A percentile compares a stretch with the other conserved stretches of the same genome.
Evolutionary conservation across 2,888 invertebrate species (phyloP).

Genomic region (Bombylius major): DNA sequence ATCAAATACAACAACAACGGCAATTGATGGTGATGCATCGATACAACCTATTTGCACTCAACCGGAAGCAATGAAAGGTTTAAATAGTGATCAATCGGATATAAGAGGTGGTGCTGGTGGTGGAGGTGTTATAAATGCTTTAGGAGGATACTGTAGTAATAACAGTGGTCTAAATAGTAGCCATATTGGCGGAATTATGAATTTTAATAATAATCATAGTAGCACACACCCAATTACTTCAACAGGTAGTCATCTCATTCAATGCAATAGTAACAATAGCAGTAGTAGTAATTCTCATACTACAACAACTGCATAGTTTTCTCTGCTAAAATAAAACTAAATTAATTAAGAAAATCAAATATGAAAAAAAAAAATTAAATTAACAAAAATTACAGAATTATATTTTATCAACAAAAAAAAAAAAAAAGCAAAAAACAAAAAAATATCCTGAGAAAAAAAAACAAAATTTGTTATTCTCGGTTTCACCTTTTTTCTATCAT

Average conservation of each 20-base stretch:
- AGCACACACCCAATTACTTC: slow-evolving; percentile 13
- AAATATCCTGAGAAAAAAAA: not conserved
- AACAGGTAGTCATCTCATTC: slow-evolving; percentile 21
- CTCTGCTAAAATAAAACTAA: not conserved
- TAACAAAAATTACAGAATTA: slow-evolving; percentile 2
- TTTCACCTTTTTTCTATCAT: too few relatives aligned
- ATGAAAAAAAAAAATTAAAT: not conserved
- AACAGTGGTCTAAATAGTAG: slow-evolving; percentile 6
- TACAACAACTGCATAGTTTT: slow-evolving; percentile 33
- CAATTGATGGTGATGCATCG: slow-evolving; percentile 19
- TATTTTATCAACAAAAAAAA: not conserved
- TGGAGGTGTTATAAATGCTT: slow-evolving; percentile 10
- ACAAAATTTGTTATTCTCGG: too few relatives aligned
- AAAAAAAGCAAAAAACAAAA: not conserved
- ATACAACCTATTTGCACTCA: slow-evolving; percentile 35
- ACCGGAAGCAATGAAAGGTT: slow-evolving; percentile 28
- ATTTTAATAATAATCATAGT: slow-evolving; percentile 12
- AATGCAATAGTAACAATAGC: slow-evolving; percentile 31
- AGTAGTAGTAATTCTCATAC: slow-evolving; percentile 22
- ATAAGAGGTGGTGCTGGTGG: slow-evolving; percentile 18
- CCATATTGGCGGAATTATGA: slow-evolving; percentile 10
- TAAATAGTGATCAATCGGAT: slow-evolving; percentile 16
- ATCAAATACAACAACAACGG: not conserved
- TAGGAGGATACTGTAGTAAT: slow-evolving; percentile 23
- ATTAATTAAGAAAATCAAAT: not conserved